phyloP scores from a whole-genome alignment of 2,113 vertebrate species.

The Otis tarda region DNA sequence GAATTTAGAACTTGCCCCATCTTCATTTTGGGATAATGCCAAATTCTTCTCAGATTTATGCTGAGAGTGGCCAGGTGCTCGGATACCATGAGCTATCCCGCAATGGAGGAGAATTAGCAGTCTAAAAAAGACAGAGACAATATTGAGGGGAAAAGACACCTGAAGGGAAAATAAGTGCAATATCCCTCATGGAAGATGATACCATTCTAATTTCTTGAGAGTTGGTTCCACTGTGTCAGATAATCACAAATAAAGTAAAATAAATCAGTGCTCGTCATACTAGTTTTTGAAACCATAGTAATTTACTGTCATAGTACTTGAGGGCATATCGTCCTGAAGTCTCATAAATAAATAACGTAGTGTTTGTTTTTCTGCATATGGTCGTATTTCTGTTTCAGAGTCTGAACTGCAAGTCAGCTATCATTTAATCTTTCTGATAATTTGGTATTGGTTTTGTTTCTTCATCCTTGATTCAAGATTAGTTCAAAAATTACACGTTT shows the following conservation, averaged over 20 bases:
- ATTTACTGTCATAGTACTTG: conserved; percentile 30
- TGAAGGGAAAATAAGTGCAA: conserved; percentile 24
- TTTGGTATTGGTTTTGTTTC: background rate
- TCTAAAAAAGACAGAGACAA: background rate
- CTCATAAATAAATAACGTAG: conserved; percentile 35
- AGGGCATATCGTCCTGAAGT: conserved; percentile 10
- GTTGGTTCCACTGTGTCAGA: background rate
- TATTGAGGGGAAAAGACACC: background rate
- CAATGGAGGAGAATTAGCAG: background rate
- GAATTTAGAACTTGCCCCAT: background rate
- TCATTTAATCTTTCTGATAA: background rate
- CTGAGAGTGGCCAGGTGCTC: background rate
- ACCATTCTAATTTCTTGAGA: conserved; percentile 31
- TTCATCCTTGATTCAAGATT: background rate
- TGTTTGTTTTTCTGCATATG: conserved; percentile 5
- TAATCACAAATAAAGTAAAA: conserved; percentile 38
- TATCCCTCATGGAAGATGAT: background rate
- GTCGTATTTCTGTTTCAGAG: background rate
- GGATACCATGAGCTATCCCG: background rate
- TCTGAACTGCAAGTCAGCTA: background rate
- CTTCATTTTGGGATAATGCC: background rate
- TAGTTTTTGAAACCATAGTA: conserved; percentile 30
- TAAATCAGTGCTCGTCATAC: conserved; percentile 2
- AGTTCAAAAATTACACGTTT: background rate
- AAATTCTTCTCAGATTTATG: background rate